These are phyloP conservation scores for Araneus ventricosus DNA, from an alignment of 1,140 invertebrate genomes.

Conservation along the genomic window DNA sequence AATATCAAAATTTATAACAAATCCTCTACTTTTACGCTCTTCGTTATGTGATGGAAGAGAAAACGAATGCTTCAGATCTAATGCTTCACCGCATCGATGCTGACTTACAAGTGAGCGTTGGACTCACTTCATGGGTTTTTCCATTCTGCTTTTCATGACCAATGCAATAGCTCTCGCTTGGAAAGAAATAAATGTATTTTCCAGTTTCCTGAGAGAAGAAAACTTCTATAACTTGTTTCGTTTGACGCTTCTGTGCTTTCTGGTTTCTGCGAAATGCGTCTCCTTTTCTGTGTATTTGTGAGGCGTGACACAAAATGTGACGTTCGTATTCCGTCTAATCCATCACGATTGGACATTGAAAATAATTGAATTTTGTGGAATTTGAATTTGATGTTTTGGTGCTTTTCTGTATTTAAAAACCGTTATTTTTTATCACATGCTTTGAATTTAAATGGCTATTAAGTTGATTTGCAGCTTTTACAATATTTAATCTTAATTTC, in stretches of 20 bases:
- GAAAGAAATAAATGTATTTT: conserved; percentile 52
- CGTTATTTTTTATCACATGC: neutral
- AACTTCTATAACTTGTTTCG: conserved; percentile 36
- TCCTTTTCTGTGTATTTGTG: conserved; percentile 53
- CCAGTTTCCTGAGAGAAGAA: neutral
- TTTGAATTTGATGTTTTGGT: neutral
- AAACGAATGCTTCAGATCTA: neutral
- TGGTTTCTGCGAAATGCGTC: neutral
- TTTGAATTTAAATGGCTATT: no score
- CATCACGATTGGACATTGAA: conserved; percentile 40
- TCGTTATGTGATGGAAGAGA: neutral
- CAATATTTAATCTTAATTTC: no score
- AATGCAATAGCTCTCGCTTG: neutral
- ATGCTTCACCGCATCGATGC: neutral
- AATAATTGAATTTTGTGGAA: conserved; percentile 49
- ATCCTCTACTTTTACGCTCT: neutral
- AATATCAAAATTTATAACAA: neutral
- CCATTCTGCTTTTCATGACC: neutral
- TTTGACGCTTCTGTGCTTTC: conserved; percentile 34
- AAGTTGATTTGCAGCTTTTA: no score
- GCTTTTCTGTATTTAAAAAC: neutral
- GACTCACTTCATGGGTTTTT: neutral
- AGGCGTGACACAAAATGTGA: conserved; percentile 56
- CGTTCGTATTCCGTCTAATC: conserved; percentile 4
- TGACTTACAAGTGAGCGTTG: neutral